Conservation (phyloP, 2,113 vertebrate genomes). For the Rhinolophus ferrumequinum region DNA sequence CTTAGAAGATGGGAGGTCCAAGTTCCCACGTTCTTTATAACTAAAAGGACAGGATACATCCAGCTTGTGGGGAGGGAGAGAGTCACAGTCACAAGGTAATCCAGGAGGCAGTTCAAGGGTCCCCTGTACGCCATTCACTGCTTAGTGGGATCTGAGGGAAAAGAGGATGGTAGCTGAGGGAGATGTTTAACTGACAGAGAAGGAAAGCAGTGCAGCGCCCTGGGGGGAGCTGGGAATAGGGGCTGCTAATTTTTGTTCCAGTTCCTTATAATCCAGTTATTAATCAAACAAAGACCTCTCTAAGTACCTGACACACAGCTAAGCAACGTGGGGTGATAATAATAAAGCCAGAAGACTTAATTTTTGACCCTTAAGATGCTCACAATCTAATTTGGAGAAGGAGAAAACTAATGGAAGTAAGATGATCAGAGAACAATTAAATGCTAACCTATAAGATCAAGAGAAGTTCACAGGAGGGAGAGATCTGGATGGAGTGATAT, state of each 20-base stretch:
- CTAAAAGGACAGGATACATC: neutral
- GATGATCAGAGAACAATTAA: conserved; percentile 14
- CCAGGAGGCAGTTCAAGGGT: neutral
- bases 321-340: neutral
- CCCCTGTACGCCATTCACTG: neutral
- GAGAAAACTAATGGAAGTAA: neutral
- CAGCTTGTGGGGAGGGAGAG: neutral
- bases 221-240: neutral
- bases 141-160: neutral
- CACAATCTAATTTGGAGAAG: neutral
- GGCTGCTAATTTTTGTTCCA: neutral
- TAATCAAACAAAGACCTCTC: neutral
- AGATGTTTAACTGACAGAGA: neutral
- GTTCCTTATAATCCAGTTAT: neutral
- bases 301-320: neutral
- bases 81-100: neutral
- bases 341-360: neutral
- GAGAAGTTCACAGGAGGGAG: neutral
- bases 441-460: neutral
- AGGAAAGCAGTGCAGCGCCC: neutral
- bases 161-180: neutral
- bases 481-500: neutral
- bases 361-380: neutral
- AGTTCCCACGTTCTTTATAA: neutral
- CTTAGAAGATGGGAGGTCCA: neutral